Percentiles rank a stretch among this genome's conserved stretches.
Conservation (phyloP, 2,113 vertebrate genomes). For the Carassius carassius region DNA sequence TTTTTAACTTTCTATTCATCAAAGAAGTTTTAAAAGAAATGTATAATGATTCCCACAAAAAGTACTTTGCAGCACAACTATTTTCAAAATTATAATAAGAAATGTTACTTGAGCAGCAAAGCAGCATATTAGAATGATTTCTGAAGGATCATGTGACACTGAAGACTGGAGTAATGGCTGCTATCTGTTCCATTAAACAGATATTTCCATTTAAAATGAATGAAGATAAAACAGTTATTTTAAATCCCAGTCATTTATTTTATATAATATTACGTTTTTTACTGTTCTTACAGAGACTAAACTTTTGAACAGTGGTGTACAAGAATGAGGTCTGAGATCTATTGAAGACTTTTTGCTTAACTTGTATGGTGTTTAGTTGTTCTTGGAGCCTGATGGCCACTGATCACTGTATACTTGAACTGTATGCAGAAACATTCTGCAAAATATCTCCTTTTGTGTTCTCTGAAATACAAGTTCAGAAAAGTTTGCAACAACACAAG, state of each 20-base stretch:
- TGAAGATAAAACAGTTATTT: no score
- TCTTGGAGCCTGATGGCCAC: background rate
- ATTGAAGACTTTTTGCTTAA: background rate
- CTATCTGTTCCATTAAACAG: no score
- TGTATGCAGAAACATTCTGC: background rate
- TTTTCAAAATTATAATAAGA: background rate
- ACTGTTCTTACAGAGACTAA: background rate
- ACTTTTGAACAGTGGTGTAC: background rate
- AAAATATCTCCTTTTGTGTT: background rate
- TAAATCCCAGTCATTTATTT: no score
- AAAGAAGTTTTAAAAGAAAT: background rate
- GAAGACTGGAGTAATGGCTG: no score
- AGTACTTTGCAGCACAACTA: background rate
- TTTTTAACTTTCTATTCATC: background rate
- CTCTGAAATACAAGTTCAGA: background rate
- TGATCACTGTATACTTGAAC: background rate
- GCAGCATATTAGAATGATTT: no score
- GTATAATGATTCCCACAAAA: background rate
- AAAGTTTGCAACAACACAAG: background rate
- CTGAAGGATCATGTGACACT: no score
- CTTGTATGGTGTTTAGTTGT: background rate
- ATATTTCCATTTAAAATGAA: no score
- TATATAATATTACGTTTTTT: no score
- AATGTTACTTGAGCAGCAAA: background rate
- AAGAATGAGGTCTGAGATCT: background rate